These are phyloP conservation scores for Tuta absoluta DNA, from an alignment of 2,888 invertebrate genomes.

Conservation along the genomic window DNA sequence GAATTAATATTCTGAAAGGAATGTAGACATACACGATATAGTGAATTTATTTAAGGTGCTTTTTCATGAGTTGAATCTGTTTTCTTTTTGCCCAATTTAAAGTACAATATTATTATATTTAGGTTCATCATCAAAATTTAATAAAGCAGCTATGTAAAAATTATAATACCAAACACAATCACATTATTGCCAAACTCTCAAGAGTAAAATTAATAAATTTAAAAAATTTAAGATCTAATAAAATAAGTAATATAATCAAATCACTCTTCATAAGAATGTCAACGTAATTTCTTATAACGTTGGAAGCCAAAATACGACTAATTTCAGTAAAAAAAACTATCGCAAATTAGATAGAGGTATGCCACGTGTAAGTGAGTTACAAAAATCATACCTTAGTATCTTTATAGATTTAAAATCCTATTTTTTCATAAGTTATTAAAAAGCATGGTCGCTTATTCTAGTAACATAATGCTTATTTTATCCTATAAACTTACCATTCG, in stretches of 20 bases:
- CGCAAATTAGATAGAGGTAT: conserved; percentile 8
- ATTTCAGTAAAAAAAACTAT: conserved; percentile 2
- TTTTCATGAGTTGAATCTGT: neutral
- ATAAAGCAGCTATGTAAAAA: neutral
- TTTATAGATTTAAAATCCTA: conserved; percentile 31
- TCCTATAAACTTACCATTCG: conserved; percentile 44
- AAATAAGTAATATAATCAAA: conserved; percentile 38
- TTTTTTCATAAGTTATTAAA: conserved; percentile 34
- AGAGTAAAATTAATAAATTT: conserved; percentile 38
- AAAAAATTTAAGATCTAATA: conserved; percentile 28
- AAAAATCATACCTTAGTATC: conserved; percentile 35
- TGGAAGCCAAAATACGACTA: conserved; percentile 47
- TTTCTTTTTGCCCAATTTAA: neutral
- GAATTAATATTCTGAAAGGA: conserved; percentile 51
- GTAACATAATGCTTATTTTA: conserved; percentile 8
- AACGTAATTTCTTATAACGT: conserved; percentile 37
- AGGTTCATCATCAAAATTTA: neutral
- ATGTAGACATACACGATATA: neutral
- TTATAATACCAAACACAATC: conserved; percentile 49
- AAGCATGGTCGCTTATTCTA: conserved; percentile 35
- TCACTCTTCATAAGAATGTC: conserved; percentile 53
- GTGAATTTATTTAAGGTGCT: neutral
- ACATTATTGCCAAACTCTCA: conserved; percentile 61
- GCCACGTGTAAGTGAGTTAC: conserved; percentile 7
- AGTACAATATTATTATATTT: neutral